These are phyloP conservation scores for Homarus americanus DNA, from an alignment of 1,140 invertebrate genomes.

Conservation along the genomic window DNA sequence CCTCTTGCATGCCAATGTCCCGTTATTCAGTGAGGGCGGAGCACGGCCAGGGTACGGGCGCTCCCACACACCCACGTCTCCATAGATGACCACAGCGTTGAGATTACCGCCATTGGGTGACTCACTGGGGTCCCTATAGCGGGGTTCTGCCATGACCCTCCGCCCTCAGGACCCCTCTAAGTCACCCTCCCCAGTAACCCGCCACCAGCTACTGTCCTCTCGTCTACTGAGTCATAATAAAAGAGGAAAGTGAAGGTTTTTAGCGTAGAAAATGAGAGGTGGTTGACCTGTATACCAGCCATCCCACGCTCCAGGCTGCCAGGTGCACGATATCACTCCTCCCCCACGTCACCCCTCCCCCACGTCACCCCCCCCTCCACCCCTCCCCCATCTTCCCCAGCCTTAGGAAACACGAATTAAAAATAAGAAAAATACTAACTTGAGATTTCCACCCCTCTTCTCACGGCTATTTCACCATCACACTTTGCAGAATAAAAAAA, in stretches of 20 bases:
- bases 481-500: no score
- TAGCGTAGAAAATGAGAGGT: not conserved
- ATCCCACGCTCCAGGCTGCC: not conserved
- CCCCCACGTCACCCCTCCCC: not conserved
- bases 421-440: no score
- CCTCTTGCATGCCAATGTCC: no score
- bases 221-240: not conserved
- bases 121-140: not conserved
- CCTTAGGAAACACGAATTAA: no score
- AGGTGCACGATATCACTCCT: not conserved
- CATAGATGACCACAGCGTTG: not conserved
- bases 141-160: not conserved
- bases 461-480: no score
- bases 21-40: no score
- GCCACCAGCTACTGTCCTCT: not conserved
- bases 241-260: not conserved
- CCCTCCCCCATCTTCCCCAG: not conserved
- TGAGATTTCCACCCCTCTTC: no score
- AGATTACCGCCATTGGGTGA: not conserved
- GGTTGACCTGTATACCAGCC: not conserved
- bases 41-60: not conserved
- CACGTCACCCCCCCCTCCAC: not conserved
- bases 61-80: not conserved
- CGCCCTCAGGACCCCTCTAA: not conserved
- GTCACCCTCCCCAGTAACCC: no score